Evolutionary conservation across 2,113 vertebrate species (phyloP), one percentile per base, ranked within the genome.

Genomic region (Pogonocichla stellata): DNA sequence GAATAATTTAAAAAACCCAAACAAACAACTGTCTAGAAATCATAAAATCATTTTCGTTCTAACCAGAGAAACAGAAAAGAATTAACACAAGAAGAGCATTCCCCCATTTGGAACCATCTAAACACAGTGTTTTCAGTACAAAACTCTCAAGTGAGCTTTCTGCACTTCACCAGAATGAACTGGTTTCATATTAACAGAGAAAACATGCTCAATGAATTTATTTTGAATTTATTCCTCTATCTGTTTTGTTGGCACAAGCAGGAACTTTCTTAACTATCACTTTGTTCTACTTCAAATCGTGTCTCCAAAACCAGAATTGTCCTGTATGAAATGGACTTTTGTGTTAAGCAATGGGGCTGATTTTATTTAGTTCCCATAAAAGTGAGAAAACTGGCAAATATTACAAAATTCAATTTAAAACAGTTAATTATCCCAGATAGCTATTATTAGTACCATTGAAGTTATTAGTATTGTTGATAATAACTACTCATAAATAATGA

Each of bases 381-480:
- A 78, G 36, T 45, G 15, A 71, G 23, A 80, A 95, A 93, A 86
- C 2, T 26, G 67, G 31, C 43, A 75, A 94, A 94, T 78, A 56
- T 93, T 88, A 86, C 75, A 96, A 86, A 92, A 92, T 60, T 75
- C 65, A 81, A 79, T 93, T 54, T 74, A 47, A 93, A 95, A 80
- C 28, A 87, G 87, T 70, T 90, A 88, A 92, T 95, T 94, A 96
- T 47, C 53, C 60, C 43, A 74, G 72, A 92, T 95, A 43, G 2
- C 69, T 90, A 20, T 85, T 94, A 93, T 88, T 93, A 90, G 28
- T 67, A 88, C 25, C 26, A 92, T 5, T 90, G 74, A 90, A 70
- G 38, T 91, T 94, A 85, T 82, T 80, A 90, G 80, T 16, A 64
- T 43, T 88, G 67, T 86, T 92, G 94, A 97, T 95, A 93, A 95